Evolutionary conservation across 2,888 invertebrate species (phyloP), one percentile per base, ranked within the genome.

Genomic region (Chrysina gloriosa): DNA sequence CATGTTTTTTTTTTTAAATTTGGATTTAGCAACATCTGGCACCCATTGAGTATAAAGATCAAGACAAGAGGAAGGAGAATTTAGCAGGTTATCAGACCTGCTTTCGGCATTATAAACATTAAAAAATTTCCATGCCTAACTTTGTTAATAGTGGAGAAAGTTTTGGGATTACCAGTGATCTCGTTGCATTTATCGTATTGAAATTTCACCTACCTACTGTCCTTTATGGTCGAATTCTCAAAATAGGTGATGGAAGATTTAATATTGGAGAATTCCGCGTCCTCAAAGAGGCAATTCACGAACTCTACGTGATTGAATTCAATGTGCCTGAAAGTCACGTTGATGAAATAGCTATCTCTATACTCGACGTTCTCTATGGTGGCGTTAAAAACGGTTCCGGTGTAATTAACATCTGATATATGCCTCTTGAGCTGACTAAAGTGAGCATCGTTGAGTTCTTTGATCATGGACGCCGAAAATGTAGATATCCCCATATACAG

Each of bases 291-390:
- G 78, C 92, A 92, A 77, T 90, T 90, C 73, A 84, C 83, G 80
- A 93, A 93, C 68, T 88, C 84, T 16, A 92, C 90, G 76, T 92
- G 92, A 69, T 89, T 91, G 80, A 93, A 85, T 73, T 90, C 83
- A 81, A 91, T 85, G 74, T 90, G 89, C 16, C 85, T 85, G 79
- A 92, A 92, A 16, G 87, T 89, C 77, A 89, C 89, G 70, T 90
- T 88, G 27, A 80, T 79, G 80, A 92, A 92, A 9, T 84, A 84
- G 1, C 87, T 86, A 69, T 88, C 85, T 68, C 80, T 82, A 77
- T 88, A 92, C 71, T 88, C 86, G 9, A 87, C 81, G 79, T 92
- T 92, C 75, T 91, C 88, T 29, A 89, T 84, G 0, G 89, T 89
- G 7, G 81, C 82, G 76, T 88, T 89, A 81, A 89, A 90, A n/a